phyloP scores from a whole-genome alignment of 2,113 vertebrate genomes.

The Tachysurus fulvidraco region DNA sequence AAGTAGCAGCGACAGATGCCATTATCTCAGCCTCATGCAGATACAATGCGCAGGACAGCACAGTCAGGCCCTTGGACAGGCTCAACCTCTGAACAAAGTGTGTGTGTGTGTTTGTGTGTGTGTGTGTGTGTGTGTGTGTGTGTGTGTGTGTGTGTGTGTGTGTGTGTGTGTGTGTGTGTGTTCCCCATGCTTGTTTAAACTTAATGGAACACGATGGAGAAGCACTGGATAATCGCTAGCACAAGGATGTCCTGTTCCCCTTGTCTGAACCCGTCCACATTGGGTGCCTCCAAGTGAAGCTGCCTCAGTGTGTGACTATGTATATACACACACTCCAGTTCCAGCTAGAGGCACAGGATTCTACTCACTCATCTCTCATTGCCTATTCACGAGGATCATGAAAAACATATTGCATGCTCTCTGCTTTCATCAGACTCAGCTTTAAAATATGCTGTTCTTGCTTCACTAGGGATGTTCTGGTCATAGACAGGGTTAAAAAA shows the following conservation, averaged over 20 bases:
- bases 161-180: too few species aligned
- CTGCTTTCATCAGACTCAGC: slow-evolving; percentile 42
- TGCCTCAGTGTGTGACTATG: slow-evolving; percentile 41
- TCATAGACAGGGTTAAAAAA: slow-evolving; percentile 25
- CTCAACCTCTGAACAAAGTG: slow-evolving; percentile 33
- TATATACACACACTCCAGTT: background rate
- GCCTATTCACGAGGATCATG: slow-evolving; percentile 53
- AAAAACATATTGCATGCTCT: slow-evolving; percentile 53
- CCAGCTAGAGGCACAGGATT: slow-evolving; percentile 14
- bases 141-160: too few species aligned
- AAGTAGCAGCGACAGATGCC: slow-evolving; percentile 74
- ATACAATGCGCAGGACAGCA: slow-evolving; percentile 64
- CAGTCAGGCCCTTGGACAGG: slow-evolving; percentile 57
- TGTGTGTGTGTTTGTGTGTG: slow-evolving; percentile 48
- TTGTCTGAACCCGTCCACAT: slow-evolving; percentile 61
- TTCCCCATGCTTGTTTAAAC: slow-evolving; percentile 55
- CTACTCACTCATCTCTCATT: slow-evolving; percentile 47
- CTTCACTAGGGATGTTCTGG: slow-evolving; percentile 47
- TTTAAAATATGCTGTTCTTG: slow-evolving; percentile 52
- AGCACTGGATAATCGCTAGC: slow-evolving; percentile 70
- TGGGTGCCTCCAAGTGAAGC: slow-evolving; percentile 53
- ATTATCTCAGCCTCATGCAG: slow-evolving; percentile 74
- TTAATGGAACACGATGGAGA: slow-evolving; percentile 69
- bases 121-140: slow-evolving; percentile 44
- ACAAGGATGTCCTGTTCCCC: slow-evolving; percentile 64